Evolutionary conservation across 2,797 vertebrate species (phyloP), one percentile per base, ranked within the genome.

Genomic region (Cyprinella venusta): DNA sequence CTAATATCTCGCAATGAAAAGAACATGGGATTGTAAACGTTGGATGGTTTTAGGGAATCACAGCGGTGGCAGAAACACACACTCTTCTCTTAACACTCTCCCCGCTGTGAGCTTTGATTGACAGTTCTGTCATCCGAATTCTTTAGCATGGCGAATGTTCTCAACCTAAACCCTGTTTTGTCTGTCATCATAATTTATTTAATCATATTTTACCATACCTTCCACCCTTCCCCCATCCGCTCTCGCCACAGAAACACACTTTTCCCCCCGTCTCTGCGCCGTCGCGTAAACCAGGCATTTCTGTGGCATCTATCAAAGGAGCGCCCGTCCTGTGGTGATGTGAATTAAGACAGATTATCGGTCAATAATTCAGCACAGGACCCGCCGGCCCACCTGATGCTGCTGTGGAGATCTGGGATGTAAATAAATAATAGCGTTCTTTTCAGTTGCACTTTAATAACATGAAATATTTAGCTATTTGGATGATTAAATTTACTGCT

Each of bases 391-490:
- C 96, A 94, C 97, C 96, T 95, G 94, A 95, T 91, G 96, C 91
- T 91, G 93, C 89, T 88, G 93, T 94, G 95, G 94, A 95, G 95
- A 95, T 94, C 93, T 93, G 93, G 94, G 90, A 91, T 95, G 96
- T 96, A 95, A 97, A 98, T 98, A 97, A 98, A 96, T 98, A 96
- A 98, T 97, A 95, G 88, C 90, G 84, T 85, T 89, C 90, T 91
- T 92, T 89, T 88, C 90, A 72, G 79, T 84, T 61, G 83, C 15
- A 94, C 92, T 97, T 96, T 97, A 97, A 97, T 96, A 96, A 91
- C 95, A 97, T 98, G 96, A 99, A 99, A 97, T 97, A 98, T 98
- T 97, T 96, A 98, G 95, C 94, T 95, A 96, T 96, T 96, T 95
- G 95, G 94, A 96, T 96, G 95, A 97, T 97, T 94, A 93, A 94